Percentiles rank a stretch among this genome's conserved stretches.
These are phyloP conservation scores for Pterostichus madidus DNA, from an alignment of 2,888 invertebrate species.

Conservation along the genomic window DNA sequence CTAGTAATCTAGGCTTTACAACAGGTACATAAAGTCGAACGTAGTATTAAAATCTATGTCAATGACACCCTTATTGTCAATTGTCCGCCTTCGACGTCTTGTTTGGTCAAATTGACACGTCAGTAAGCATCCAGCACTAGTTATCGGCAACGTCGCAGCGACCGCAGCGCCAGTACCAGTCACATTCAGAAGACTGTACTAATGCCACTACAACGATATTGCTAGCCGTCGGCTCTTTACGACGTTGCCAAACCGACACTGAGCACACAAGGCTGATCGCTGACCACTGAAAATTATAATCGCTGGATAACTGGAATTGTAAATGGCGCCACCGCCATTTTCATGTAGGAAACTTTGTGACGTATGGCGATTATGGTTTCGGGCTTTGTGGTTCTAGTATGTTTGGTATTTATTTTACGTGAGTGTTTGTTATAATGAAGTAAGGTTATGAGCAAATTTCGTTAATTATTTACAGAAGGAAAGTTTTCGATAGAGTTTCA, in stretches of 20 bases:
- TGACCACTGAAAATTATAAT: constrained; percentile 45
- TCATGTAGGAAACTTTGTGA: constrained; percentile 11
- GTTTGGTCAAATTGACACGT: constrained; percentile 22
- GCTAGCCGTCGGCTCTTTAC: not conserved
- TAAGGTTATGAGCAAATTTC: not conserved
- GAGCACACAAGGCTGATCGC: constrained; percentile 3
- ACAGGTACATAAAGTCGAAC: not conserved
- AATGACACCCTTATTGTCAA: not conserved
- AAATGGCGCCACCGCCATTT: constrained; percentile 19
- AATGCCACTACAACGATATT: constrained; percentile 29
- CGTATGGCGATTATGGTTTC: constrained; percentile 10
- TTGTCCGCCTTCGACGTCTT: constrained; percentile 2
- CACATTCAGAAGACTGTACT: constrained; percentile 11
- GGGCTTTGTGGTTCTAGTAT: not conserved
- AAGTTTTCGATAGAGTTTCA: not conserved
- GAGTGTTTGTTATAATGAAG: not conserved
- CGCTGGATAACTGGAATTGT: constrained; percentile 42
- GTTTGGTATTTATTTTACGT: not conserved
- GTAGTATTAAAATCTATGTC: not conserved
- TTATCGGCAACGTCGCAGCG: constrained; percentile 47
- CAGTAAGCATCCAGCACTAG: not conserved
- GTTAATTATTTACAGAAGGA: not conserved
- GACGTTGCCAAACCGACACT: constrained; percentile 9
- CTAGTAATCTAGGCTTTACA: too few relatives aligned
- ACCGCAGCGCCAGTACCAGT: not conserved